A percentile compares a stretch with the other conserved stretches of the same genome.
These are phyloP conservation scores for Lerista edwardsae DNA, from an alignment of 2,797 vertebrate species.

Conservation along the genomic window DNA sequence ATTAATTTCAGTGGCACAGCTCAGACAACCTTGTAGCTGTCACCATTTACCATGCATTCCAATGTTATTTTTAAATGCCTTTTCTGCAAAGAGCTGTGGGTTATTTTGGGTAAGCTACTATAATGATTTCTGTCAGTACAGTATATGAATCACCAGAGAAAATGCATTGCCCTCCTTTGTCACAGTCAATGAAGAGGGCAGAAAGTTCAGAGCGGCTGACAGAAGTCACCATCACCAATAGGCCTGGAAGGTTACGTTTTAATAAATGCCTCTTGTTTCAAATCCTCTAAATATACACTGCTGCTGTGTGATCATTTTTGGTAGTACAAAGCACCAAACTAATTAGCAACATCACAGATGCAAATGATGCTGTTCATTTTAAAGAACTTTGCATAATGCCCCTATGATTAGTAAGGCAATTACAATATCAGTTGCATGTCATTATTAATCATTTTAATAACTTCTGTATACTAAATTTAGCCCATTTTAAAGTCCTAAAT, in stretches of 20 bases:
- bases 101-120: constrained; percentile 40
- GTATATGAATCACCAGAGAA: neutral
- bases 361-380: constrained; percentile 66
- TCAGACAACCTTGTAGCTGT: constrained; percentile 25
- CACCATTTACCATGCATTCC: constrained; percentile 25
- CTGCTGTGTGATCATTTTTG: constrained; percentile 50
- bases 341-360: constrained; percentile 63
- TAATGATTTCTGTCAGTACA: constrained; percentile 44
- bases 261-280: constrained; percentile 35
- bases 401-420: constrained; percentile 63
- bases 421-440: constrained; percentile 56
- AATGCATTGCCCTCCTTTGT: constrained; percentile 19
- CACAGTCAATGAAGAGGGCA: constrained; percentile 14
- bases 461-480: constrained; percentile 46
- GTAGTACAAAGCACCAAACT: constrained; percentile 54
- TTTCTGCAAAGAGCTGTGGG: constrained; percentile 19
- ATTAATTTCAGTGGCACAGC: constrained; percentile 16
- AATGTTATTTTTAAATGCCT: constrained; percentile 37
- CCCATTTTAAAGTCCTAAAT: constrained; percentile 49
- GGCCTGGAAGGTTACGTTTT: neutral
- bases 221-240: constrained; percentile 37
- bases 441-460: constrained; percentile 66
- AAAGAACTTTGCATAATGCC: constrained; percentile 59
- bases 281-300: constrained; percentile 37
- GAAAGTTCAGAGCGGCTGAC: constrained; percentile 12